These are phyloP conservation scores for Aphidius ervi DNA, from an alignment of 1,140 invertebrate genomes.

Conservation along the genomic window DNA sequence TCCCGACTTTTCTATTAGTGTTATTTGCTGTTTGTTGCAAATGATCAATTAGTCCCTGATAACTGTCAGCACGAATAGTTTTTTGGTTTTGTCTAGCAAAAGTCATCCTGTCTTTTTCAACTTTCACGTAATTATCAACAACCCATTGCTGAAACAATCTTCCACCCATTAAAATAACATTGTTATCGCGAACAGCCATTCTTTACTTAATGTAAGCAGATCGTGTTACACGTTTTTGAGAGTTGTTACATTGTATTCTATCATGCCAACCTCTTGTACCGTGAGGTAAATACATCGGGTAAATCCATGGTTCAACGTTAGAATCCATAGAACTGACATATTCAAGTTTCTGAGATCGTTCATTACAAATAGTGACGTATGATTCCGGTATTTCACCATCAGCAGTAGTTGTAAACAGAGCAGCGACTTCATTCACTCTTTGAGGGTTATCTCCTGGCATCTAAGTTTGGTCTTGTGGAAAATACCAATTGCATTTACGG, in stretches of 20 bases:
- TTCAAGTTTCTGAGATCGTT: not conserved
- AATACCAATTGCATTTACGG: not conserved
- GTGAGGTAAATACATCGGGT: not conserved
- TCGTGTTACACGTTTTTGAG: not conserved
- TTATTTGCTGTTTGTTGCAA: constrained; percentile 8
- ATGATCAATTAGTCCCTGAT: too few relatives aligned
- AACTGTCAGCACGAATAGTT: constrained; percentile 13
- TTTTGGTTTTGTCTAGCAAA: constrained; percentile 15
- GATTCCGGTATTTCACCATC: constrained; percentile 1
- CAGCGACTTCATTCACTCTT: too few relatives aligned
- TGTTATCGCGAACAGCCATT: too few relatives aligned
- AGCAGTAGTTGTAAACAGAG: not conserved
- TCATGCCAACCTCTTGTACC: not conserved
- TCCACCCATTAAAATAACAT: constrained; percentile 16
- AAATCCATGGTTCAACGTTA: constrained; percentile 1
- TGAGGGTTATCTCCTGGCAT: not conserved
- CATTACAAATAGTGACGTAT: not conserved
- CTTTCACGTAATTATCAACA: too few relatives aligned
- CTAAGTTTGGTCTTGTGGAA: not conserved
- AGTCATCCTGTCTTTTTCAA: too few relatives aligned
- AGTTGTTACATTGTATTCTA: not conserved
- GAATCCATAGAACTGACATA: not conserved
- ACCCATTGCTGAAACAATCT: too few relatives aligned
- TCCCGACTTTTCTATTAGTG: constrained; percentile 18
- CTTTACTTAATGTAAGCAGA: not conserved